A percentile compares a stretch with the other conserved stretches of the same genome.
Conservation (phyloP, 1,140 invertebrate species). For the Hormaphis cornu region DNA sequence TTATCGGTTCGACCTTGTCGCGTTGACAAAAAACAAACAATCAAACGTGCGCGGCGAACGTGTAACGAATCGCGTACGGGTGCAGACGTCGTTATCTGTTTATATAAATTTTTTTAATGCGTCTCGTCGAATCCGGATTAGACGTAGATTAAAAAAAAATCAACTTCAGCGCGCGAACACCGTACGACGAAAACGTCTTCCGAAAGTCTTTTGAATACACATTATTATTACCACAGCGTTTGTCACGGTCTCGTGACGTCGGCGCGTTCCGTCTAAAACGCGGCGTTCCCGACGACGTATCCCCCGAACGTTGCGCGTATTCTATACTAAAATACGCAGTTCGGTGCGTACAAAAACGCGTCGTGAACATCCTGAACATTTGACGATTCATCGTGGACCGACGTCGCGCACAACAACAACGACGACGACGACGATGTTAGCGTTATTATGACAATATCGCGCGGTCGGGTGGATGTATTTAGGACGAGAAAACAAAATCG, state of each 20-base stretch:
- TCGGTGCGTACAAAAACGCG: too few relatives aligned
- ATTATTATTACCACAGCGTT: background rate
- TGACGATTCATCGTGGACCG: background rate
- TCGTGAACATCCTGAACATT: background rate
- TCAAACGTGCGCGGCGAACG: background rate
- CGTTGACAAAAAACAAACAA: background rate
- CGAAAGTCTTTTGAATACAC: background rate
- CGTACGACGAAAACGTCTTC: background rate
- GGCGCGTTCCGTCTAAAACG: too few relatives aligned
- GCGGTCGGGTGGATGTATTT: too few relatives aligned
- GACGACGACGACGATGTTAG: too few relatives aligned
- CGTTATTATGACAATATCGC: too few relatives aligned
- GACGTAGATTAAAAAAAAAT: slow-evolving; percentile 20
- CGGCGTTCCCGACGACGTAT: too few relatives aligned
- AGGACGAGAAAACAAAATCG: too few relatives aligned
- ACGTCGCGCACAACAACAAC: background rate
- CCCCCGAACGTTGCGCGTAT: too few relatives aligned
- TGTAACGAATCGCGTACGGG: background rate
- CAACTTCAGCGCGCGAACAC: background rate
- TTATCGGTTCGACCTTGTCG: too few relatives aligned
- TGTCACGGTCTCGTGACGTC: slow-evolving; percentile 6
- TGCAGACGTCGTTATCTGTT: background rate
- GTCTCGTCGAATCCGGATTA: background rate
- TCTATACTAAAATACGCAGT: too few relatives aligned
- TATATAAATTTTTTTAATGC: background rate